phyloP scores from a whole-genome alignment of 2,888 invertebrate species.

The Hartigia nigra region DNA sequence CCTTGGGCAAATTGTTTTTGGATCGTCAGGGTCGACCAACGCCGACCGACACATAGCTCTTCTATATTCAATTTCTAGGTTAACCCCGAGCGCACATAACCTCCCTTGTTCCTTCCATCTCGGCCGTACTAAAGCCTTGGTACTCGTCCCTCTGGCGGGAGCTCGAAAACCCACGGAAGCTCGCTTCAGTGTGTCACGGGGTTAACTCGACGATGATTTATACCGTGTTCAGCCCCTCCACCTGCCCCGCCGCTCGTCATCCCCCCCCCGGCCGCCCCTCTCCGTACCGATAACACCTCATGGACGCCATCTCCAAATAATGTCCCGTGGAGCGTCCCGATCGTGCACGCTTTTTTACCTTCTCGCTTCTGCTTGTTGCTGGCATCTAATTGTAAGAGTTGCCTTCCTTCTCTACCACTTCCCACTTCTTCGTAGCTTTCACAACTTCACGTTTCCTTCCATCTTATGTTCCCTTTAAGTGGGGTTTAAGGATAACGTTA shows the following conservation, averaged over 20 bases:
- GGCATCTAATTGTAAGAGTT: background rate
- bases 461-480: background rate
- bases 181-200: conserved; percentile 25
- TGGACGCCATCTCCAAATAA: background rate
- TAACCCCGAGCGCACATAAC: background rate
- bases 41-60: background rate
- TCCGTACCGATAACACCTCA: background rate
- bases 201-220: conserved; percentile 25
- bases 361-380: background rate
- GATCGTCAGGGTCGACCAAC: conserved; percentile 14
- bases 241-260: no score
- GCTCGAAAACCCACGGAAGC: conserved; percentile 13
- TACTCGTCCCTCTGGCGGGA: background rate
- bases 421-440: background rate
- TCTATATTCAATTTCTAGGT: background rate
- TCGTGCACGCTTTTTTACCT: background rate
- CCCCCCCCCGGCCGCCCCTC: conserved; percentile 16
- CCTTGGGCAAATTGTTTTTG: conserved; percentile 32
- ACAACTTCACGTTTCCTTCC: background rate
- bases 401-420: background rate
- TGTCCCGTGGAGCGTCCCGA: background rate
- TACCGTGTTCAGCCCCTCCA: background rate
- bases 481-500: background rate
- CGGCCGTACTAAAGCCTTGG: no score
- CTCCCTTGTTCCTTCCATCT: background rate